These are phyloP conservation scores for Diplosoma virens DNA, from an alignment of 23 tunicate genomes.

Conservation along the genomic window DNA sequence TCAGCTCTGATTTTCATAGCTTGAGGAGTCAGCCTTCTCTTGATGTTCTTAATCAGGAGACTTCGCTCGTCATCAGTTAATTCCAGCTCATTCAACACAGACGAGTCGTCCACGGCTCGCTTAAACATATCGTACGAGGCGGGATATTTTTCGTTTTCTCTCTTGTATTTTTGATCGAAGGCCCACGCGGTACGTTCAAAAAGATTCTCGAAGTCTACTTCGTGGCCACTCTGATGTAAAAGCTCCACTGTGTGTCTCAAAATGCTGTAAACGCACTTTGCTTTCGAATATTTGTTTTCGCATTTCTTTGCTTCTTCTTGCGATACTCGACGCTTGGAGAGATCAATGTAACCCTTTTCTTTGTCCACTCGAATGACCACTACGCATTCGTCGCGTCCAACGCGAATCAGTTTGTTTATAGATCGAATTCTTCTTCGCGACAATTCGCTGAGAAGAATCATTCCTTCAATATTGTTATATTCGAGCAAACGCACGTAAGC, in stretches of 20 bases:
- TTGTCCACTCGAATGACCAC: slow-evolving; percentile 96
- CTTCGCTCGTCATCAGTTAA: slow-evolving; percentile 44
- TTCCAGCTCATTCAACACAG: slow-evolving; percentile 71
- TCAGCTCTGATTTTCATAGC: slow-evolving; percentile 96
- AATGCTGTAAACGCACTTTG: slow-evolving; percentile 95
- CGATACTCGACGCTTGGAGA: slow-evolving; percentile 91
- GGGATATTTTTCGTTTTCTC: slow-evolving; percentile 71
- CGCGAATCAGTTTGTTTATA: slow-evolving; percentile 93
- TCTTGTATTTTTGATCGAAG: slow-evolving; percentile 67
- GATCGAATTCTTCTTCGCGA: slow-evolving; percentile 98
- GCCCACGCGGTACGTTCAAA: slow-evolving; percentile 89
- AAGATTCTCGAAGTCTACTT: slow-evolving; percentile 89
- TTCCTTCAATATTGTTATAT: slow-evolving; percentile 95
- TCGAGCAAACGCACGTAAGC: slow-evolving; percentile 93
- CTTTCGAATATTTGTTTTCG: slow-evolving; percentile 93
- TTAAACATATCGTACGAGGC: slow-evolving; percentile 93
- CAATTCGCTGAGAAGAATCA: slow-evolving; percentile 92
- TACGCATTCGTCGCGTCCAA: slow-evolving; percentile 98
- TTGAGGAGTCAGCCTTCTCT: slow-evolving; percentile 91
- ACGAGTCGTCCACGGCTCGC: slow-evolving; percentile 78
- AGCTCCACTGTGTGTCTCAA: slow-evolving; percentile 93
- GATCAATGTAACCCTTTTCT: slow-evolving; percentile 98
- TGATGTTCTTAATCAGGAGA: slow-evolving; percentile 77
- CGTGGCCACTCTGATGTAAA: slow-evolving; percentile 38
- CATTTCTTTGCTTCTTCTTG: slow-evolving; percentile 94